Base-by-base conservation (phyloP, 2,888 invertebrate genomes). In the Drosophila gaucha region DNA sequence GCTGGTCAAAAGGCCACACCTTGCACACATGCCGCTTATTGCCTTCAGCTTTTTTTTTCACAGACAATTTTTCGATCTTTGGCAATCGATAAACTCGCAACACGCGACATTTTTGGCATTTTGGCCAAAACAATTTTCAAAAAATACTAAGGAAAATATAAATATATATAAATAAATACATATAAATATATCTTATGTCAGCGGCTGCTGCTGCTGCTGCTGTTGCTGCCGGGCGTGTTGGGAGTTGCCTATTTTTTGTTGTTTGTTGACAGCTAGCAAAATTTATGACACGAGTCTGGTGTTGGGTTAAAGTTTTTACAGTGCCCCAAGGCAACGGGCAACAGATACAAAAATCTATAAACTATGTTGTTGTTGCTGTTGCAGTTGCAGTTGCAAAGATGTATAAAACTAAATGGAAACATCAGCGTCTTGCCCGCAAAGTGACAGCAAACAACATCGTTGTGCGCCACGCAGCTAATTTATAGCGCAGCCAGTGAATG, bases 91-190 rank as follows among this genome's bases (percentile, higher is more conserved):
- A 82, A 77, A 46, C 86, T 43, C 52, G 12, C 54, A 82, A 82
- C 80, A 83, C 83, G 86, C 86, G 65, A 86, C 75, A 63, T 72
- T 82, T 82, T 82, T 73, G 83, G 86, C 86, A 76, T 80, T 80
- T 76, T 69, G 51, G 31, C 52, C 33, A 44, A 52, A 50, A 52
- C 50, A 50, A 58, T 79, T 83, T 80, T 68, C 33, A 35, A 63
- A 63, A 67, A 41, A 18, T 2, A 41, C 24, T 9, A 41, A 44
- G 57, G 33, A 30, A 43, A 30, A 43, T 14, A 22, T 28, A 38
- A 62, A 35, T 4, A 9, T n/a, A 20, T 14, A 39, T 28, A 67
- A n/a, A n/a, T 22, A 67, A 33, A 55, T 50, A 51, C n/a, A n/a
- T 28, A 63, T 70, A 71, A 67, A 80, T 72, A 85, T 82, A 85